These are phyloP conservation scores for Catonia carolina DNA, from an alignment of 2,888 invertebrate genomes.

Conservation along the genomic window DNA sequence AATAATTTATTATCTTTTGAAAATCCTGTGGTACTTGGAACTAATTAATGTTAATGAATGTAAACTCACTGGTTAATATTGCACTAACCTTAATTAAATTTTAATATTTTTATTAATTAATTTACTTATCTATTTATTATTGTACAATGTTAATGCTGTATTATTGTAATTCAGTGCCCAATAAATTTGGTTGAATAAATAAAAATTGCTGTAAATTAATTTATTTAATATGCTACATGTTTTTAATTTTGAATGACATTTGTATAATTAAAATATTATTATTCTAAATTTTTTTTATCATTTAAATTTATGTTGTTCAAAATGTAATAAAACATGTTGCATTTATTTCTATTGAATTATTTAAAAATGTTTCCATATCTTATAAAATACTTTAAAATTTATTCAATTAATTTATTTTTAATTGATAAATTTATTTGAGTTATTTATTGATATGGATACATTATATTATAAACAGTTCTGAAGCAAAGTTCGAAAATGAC, in stretches of 20 bases:
- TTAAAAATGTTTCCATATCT: neutral
- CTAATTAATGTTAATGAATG: neutral
- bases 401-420: neutral
- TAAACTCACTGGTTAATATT: slow-evolving; percentile 29
- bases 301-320: too few species aligned
- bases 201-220: neutral
- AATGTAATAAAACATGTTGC: too few species aligned
- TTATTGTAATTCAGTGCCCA: slow-evolving; percentile 43
- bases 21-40: too few species aligned
- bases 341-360: slow-evolving; percentile 10
- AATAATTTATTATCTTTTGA: too few species aligned
- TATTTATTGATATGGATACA: slow-evolving; percentile 1
- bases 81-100: slow-evolving; percentile 27
- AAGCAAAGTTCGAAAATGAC: slow-evolving; percentile 45
- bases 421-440: slow-evolving; percentile 11
- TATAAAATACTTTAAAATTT: too few species aligned
- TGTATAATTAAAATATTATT: too few species aligned
- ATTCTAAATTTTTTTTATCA: too few species aligned
- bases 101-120: too few species aligned
- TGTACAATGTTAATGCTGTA: slow-evolving; percentile 26
- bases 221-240: too few species aligned
- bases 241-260: too few species aligned
- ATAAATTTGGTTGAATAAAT: slow-evolving; percentile 49
- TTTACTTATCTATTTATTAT: too few species aligned
- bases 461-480: slow-evolving; percentile 30